Base-by-base conservation (phyloP, 2,888 invertebrate species). In the Brachypterus glaber region DNA sequence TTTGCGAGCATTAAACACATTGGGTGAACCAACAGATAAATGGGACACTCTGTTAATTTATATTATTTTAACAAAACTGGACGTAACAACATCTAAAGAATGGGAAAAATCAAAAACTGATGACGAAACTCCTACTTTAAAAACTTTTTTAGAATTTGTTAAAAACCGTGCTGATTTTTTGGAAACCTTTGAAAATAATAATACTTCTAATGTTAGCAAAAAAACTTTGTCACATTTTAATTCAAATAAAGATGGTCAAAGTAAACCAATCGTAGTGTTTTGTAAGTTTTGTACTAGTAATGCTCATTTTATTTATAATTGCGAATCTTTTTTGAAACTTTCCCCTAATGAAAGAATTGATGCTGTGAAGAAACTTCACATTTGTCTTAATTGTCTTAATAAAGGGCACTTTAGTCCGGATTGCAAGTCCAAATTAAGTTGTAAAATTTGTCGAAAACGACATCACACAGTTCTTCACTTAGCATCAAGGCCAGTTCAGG, bases 11-110 rank as follows among this genome's bases (percentile, higher is more conserved):
- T 29, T 41, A 17, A 26, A 41, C 8, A 30, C 26, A 13, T 17
- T 42, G 18, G 14, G 32, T 9, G 24, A 42, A 29, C 41, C 39
- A 4, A 39, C 30, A 14, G 30, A 12, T 2, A 12, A 31, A 9
- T 40, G 37, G 40, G 39, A 42, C 14, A 42, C 35, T 4, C 27
- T 43, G 4, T 17, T 43, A 7, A 41, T 43, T 13, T 44, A 33
- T 18, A 17, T 44, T 17, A 27, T 44, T 12, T 12, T 14, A 15
- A 30, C 35, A 11, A 39, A 44, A 35, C 31, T 41, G 15, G 44
- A 44, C 15, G 8, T 16, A n/a, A 26, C 12, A 13, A 44, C 43
- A 11, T 17, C 18, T 15, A 17, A 40, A n/a, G 36, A 43, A 18
- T 45, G 45, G 43, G 43, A 43, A 35, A 17, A 42, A 25, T 38